Evolutionary conservation across 2,888 invertebrate species (phyloP).

Genomic region (Pseudococcus viburni): DNA sequence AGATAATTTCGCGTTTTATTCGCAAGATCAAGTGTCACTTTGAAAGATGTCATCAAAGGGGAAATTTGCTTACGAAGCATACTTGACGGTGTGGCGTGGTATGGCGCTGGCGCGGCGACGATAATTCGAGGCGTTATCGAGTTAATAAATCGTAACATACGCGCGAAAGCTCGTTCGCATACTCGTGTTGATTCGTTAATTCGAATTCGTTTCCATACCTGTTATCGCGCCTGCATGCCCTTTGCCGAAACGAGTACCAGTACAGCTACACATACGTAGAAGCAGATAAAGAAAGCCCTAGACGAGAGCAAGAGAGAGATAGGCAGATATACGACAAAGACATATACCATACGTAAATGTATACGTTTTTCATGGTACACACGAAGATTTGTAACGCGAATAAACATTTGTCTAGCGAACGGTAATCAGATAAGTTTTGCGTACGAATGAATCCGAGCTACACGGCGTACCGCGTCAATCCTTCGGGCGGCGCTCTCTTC

Average conservation of each 20-base stretch:
- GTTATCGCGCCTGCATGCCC: neutral
- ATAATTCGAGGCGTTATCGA: constrained; percentile 44
- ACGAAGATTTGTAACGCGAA: constrained; percentile 38
- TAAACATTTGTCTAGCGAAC: constrained; percentile 47
- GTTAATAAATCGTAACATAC: constrained; percentile 27
- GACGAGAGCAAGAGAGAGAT: neutral
- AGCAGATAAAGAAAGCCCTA: neutral
- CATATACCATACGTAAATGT: neutral
- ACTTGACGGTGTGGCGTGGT: neutral
- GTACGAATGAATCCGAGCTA: constrained; percentile 27
- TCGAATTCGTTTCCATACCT: constrained; percentile 37
- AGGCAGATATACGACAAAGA: neutral
- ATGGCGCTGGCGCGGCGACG: neutral
- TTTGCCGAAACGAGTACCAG: neutral
- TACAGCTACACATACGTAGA: neutral
- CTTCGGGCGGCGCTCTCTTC: neutral
- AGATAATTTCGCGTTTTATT: neutral
- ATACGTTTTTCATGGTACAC: constrained; percentile 29
- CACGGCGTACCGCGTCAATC: neutral
- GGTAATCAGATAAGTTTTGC: constrained; percentile 43
- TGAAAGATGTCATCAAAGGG: constrained; percentile 4
- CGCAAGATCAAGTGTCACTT: neutral
- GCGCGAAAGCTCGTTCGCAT: constrained; percentile 23
- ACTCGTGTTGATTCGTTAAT: constrained; percentile 41
- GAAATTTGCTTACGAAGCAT: neutral